Percentiles rank a stretch among this genome's conserved stretches.
Evolutionary conservation across 1,140 invertebrate genomes (phyloP).

Genomic region (Drosophila jambulina): DNA sequence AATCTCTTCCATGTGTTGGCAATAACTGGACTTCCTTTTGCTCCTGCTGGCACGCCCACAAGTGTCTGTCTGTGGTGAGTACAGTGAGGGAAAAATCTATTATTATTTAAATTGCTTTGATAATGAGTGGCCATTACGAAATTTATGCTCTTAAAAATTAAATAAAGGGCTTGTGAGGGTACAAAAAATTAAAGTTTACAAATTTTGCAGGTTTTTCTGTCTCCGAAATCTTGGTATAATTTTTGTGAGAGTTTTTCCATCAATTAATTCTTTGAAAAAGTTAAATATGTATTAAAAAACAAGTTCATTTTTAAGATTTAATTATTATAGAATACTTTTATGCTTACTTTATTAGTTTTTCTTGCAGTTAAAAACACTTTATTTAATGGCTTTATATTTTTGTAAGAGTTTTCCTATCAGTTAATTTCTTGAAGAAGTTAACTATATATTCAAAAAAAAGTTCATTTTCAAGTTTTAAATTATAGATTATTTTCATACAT

Average conservation of each 20-base stretch:
- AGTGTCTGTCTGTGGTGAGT: constrained; percentile 6
- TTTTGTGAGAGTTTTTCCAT: background rate
- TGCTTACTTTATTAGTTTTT: background rate
- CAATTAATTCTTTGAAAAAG: background rate
- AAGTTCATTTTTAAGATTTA: background rate
- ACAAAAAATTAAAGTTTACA: background rate
- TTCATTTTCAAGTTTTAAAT: background rate
- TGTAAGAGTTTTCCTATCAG: background rate
- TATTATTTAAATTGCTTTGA: background rate
- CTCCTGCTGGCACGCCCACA: constrained; percentile 34
- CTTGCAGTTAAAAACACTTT: constrained; percentile 32
- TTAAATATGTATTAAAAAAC: background rate
- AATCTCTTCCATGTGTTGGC: constrained; percentile 68
- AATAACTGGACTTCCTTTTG: constrained; percentile 51
- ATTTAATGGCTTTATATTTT: constrained; percentile 69
- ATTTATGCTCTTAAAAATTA: background rate
- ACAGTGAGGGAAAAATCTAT: constrained; percentile 5
- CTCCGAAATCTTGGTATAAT: background rate
- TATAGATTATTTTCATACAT: background rate
- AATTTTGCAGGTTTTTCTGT: background rate
- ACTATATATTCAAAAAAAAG: background rate
- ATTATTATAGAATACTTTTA: background rate
- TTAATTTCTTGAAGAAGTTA: background rate
- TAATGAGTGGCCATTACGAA: background rate
- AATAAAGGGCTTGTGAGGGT: too few relatives aligned